These are phyloP conservation scores for Pentalonia nigronervosa DNA, from an alignment of 1,140 invertebrate genomes.

Conservation along the genomic window DNA sequence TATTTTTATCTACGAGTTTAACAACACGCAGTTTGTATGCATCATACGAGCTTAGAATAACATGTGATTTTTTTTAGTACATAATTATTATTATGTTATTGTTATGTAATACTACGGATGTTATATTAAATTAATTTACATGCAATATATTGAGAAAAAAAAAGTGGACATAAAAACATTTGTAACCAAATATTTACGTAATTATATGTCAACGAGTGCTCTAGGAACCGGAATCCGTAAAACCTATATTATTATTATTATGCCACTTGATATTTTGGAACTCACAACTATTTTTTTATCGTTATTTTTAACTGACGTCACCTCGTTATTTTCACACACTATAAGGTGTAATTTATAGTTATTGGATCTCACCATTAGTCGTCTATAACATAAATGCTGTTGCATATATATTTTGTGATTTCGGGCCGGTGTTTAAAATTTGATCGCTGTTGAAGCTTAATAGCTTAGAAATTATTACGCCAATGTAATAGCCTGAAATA, in stretches of 20 bases:
- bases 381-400: neutral
- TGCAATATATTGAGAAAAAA: neutral
- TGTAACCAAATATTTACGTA: neutral
- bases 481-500: neutral
- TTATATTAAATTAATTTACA: neutral
- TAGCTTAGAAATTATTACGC: neutral
- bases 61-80: neutral
- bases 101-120: neutral
- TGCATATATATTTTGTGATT: neutral
- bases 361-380: neutral
- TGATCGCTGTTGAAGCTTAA: neutral
- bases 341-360: neutral
- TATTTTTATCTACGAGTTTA: too few species aligned
- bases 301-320: neutral
- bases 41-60: neutral
- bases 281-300: neutral
- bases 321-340: neutral
- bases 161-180: neutral
- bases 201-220: neutral
- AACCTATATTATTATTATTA: neutral
- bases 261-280: neutral
- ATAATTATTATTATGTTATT: neutral
- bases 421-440: neutral
- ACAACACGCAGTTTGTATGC: neutral
- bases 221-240: neutral